Percentiles rank a stretch among this genome's conserved stretches.
phyloP scores from a whole-genome alignment of 2,113 vertebrate genomes.

The Galbula dea region DNA sequence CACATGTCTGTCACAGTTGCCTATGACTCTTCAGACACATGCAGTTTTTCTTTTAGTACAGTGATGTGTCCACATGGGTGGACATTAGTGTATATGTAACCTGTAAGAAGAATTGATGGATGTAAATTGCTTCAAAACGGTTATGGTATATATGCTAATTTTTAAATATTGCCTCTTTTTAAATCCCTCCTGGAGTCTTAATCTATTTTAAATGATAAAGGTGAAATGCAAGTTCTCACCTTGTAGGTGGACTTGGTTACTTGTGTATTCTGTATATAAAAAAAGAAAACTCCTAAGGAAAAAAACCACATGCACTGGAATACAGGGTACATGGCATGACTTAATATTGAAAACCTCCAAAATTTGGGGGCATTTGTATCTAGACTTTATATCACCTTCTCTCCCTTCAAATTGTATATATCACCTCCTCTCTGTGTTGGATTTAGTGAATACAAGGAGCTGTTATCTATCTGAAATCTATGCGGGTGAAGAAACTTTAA shows the following conservation, averaged over 20 bases:
- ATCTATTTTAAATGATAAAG: conserved; percentile 4
- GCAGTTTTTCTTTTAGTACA: conserved; percentile 38
- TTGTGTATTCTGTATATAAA: background rate
- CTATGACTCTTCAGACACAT: background rate
- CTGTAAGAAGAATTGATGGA: conserved; percentile 5
- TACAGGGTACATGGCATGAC: background rate
- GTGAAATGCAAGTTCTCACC: background rate
- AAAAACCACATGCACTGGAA: background rate
- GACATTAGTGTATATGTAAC: background rate
- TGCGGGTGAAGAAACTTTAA: background rate
- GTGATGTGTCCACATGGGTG: conserved; percentile 22
- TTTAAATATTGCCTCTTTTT: conserved; percentile 39
- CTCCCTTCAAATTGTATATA: background rate
- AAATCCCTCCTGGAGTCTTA: conserved; percentile 18
- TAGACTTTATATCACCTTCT: background rate
- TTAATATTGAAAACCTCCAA: background rate
- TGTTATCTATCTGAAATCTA: background rate
- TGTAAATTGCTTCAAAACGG: conserved; percentile 42
- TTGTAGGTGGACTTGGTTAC: background rate
- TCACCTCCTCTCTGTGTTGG: background rate
- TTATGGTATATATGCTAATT: conserved; percentile 37
- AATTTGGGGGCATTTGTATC: background rate
- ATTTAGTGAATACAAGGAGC: background rate
- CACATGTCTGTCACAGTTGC: conserved; percentile 19
- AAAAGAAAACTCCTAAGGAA: background rate